Conservation (phyloP, 2,113 vertebrate genomes). For the Coturnix japonica region DNA sequence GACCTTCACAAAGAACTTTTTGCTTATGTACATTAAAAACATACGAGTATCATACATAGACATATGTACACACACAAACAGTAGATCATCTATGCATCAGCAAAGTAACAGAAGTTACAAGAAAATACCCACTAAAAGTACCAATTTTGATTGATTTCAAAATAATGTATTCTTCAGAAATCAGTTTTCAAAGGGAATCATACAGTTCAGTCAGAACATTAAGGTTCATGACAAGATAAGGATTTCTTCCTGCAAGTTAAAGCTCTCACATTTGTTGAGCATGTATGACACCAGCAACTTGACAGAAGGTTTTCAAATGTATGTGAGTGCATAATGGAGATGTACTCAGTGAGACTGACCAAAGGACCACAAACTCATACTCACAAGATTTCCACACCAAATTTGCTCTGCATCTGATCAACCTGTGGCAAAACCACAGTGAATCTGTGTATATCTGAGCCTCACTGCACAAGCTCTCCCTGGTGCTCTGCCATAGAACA, state of each 20-base stretch:
- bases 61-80: not conserved
- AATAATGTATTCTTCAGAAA: not conserved
- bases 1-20: not conserved
- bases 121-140: not conserved
- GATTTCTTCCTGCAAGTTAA: not conserved
- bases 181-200: not conserved
- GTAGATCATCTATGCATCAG: not conserved
- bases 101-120: not conserved
- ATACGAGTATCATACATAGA: not conserved
- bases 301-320: not conserved
- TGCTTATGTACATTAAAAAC: not conserved
- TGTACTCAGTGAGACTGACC: accelerated
- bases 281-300: not conserved
- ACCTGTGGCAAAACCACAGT: not conserved
- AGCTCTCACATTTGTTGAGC: accelerated
- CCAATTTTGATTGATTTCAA: not conserved
- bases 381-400: no score
- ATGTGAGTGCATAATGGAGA: not conserved
- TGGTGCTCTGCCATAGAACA: not conserved
- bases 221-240: not conserved
- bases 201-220: not conserved
- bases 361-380: not conserved
- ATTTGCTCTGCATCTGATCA: not conserved
- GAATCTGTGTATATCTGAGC: not conserved
- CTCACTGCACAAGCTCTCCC: not conserved